A percentile compares a stretch with the other conserved stretches of the same genome.
phyloP scores from a whole-genome alignment of 2,888 invertebrate species.

The Syritta pipiens region DNA sequence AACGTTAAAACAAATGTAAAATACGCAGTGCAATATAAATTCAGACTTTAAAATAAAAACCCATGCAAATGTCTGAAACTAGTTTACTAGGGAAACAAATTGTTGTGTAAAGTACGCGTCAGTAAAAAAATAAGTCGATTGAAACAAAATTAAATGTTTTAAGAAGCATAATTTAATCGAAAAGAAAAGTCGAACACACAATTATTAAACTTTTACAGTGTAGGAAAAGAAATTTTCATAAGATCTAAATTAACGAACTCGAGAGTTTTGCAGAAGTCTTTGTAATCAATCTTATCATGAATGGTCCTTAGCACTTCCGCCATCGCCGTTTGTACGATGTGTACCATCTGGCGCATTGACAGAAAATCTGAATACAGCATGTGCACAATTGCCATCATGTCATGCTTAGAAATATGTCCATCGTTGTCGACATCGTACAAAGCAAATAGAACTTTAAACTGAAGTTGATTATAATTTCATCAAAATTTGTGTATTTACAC shows the following conservation, averaged over 20 bases:
- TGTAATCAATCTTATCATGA: slow-evolving; percentile 66
- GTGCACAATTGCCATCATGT: slow-evolving; percentile 70
- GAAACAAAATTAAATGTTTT: slow-evolving; percentile 7
- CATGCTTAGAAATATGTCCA: slow-evolving; percentile 65
- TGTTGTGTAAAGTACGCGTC: too few relatives aligned
- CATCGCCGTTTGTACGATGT: slow-evolving; percentile 68
- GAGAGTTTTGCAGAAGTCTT: slow-evolving; percentile 68
- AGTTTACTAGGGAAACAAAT: too few relatives aligned
- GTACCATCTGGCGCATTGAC: slow-evolving; percentile 62
- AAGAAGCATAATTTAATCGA: slow-evolving; percentile 17
- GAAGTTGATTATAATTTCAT: neutral
- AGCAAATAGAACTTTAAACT: slow-evolving; percentile 65
- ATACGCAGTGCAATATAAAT: too few relatives aligned
- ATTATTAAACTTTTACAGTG: neutral
- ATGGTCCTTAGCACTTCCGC: slow-evolving; percentile 69
- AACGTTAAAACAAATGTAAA: too few relatives aligned
- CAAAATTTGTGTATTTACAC: too few relatives aligned
- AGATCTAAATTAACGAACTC: slow-evolving; percentile 70
- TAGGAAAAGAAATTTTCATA: slow-evolving; percentile 9
- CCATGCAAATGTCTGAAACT: too few relatives aligned
- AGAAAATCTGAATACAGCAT: slow-evolving; percentile 69
- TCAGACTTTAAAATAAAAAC: too few relatives aligned
- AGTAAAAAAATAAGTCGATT: too few relatives aligned
- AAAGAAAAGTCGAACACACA: too few relatives aligned
- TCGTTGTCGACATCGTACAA: slow-evolving; percentile 69